phyloP scores from a whole-genome alignment of 2,113 vertebrate genomes.

The Actenoides lindsayi region DNA sequence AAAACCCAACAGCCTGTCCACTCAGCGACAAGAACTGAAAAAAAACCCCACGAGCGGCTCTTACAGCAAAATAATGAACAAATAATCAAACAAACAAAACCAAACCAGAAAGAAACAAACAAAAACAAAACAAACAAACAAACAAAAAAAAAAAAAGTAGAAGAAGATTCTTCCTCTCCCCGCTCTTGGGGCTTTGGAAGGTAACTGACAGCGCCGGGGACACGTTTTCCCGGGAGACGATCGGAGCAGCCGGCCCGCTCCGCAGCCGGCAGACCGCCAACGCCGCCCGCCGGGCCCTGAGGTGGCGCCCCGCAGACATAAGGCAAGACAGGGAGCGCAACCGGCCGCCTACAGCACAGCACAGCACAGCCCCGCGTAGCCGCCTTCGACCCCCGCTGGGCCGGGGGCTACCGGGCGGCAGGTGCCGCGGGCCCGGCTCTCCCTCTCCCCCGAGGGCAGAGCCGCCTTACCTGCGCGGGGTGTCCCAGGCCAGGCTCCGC shows the following conservation, averaged over 20 bases:
- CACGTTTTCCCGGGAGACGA: too few species aligned
- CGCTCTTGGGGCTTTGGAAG: not conserved
- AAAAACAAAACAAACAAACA: not conserved
- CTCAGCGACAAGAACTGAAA: not conserved
- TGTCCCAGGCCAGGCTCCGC: not conserved
- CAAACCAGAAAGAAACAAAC: too few species aligned
- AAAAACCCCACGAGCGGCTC: accelerated
- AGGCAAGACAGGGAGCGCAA: too few species aligned
- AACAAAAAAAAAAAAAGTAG: too few species aligned
- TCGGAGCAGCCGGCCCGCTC: too few species aligned
- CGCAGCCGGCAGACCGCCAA: too few species aligned
- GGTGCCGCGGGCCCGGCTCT: not conserved
- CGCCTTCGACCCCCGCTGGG: not conserved
- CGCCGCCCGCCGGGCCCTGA: not conserved
- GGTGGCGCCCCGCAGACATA: not conserved
- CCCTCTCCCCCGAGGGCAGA: not conserved
- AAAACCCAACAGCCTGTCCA: not conserved
- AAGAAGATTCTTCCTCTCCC: too few species aligned
- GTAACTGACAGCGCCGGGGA: not conserved
- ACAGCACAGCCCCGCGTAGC: not conserved
- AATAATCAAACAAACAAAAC: not conserved
- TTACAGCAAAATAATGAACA: not conserved
- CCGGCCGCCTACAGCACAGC: accelerated
- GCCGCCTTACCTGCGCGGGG: not conserved
- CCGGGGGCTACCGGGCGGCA: not conserved